phyloP scores from a whole-genome alignment of 2,888 invertebrate species.

The Megaustenia siamemsis region DNA sequence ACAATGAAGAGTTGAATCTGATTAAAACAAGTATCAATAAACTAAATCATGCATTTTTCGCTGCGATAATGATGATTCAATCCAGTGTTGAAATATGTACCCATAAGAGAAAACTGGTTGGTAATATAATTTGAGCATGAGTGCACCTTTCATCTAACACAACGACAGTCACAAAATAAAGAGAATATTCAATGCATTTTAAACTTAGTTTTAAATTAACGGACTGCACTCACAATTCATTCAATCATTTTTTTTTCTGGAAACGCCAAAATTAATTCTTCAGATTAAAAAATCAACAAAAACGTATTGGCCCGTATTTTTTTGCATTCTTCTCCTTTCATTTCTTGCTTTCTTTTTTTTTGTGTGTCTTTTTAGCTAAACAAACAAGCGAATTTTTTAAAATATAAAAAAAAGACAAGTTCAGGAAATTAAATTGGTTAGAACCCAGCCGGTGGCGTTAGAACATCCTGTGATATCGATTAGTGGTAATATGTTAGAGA shows the following conservation, averaged over 20 bases:
- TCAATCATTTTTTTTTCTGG: background rate
- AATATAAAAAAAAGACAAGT: background rate
- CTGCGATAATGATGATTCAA: too few relatives aligned
- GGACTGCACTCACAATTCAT: background rate
- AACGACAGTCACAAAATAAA: background rate
- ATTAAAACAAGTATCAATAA: too few relatives aligned
- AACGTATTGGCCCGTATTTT: background rate
- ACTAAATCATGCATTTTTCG: too few relatives aligned
- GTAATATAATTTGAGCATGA: too few relatives aligned
- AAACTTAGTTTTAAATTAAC: too few relatives aligned
- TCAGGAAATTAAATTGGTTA: slow-evolving; percentile 22
- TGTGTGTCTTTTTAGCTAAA: slow-evolving; percentile 3
- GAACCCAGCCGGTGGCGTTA: slow-evolving; percentile 10
- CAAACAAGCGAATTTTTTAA: background rate
- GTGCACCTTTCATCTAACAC: too few relatives aligned
- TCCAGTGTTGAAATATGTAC: too few relatives aligned
- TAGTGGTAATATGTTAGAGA: slow-evolving; percentile 4
- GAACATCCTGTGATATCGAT: slow-evolving; percentile 27
- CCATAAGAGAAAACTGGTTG: too few relatives aligned
- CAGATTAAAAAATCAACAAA: background rate
- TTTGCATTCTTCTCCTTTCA: too few relatives aligned
- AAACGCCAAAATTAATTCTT: background rate
- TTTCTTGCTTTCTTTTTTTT: too few relatives aligned
- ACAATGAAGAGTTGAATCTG: too few relatives aligned
- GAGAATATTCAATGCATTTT: too few relatives aligned